Conservation (phyloP, 37 sponge, comb jelly and placozoan genomes). For the Ephydatia muelleri region DNA sequence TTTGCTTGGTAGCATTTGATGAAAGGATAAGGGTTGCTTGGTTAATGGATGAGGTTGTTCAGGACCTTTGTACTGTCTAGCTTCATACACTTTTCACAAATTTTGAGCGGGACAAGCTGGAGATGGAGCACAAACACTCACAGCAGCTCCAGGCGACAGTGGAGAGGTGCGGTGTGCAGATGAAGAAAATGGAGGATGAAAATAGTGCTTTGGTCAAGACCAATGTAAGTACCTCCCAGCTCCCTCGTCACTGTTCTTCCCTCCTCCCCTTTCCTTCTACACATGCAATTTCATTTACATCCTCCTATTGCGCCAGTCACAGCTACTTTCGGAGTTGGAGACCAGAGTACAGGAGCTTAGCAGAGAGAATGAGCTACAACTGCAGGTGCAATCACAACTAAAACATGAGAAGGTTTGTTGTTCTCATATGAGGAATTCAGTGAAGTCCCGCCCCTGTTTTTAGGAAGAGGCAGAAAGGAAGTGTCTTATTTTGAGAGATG, state of each 20-base stretch:
- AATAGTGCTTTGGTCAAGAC: neutral
- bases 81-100: neutral
- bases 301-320: constrained; percentile 2
- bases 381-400: neutral
- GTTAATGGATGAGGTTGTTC: too few relatives aligned
- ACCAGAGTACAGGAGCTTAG: neutral
- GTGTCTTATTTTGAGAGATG: neutral
- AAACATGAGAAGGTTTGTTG: neutral
- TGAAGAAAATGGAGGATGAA: neutral
- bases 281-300: neutral
- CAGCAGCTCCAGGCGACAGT: neutral
- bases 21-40: too few relatives aligned
- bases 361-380: neutral
- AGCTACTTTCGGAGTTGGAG: neutral
- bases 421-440: neutral
- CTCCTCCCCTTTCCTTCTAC: neutral
- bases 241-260: neutral
- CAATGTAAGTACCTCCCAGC: neutral
- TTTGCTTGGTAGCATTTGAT: too few relatives aligned
- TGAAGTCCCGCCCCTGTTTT: neutral
- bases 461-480: neutral
- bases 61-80: too few relatives aligned
- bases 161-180: neutral
- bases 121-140: neutral
- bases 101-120: neutral